These are phyloP conservation scores for Empidonax alnorum DNA, from an alignment of 2,113 vertebrate species.

Conservation along the genomic window DNA sequence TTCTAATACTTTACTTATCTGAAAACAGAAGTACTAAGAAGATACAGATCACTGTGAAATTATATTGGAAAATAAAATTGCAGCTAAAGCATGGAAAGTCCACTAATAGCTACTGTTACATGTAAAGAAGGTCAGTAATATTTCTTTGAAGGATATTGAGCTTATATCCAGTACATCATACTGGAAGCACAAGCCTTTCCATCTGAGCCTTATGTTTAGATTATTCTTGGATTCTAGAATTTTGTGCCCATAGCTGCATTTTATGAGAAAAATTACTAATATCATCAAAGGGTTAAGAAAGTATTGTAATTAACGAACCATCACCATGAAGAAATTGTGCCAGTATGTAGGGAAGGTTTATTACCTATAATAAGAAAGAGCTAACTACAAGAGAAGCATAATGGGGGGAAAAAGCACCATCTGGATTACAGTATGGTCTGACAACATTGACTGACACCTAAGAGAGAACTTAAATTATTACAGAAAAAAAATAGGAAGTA, in stretches of 20 bases:
- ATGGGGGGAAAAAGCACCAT: neutral
- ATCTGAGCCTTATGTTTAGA: neutral
- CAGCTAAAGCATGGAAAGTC: neutral
- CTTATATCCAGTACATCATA: neutral
- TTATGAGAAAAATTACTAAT: neutral
- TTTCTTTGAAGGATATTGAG: neutral
- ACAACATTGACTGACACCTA: neutral
- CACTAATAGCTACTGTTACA: neutral
- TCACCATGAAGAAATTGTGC: neutral
- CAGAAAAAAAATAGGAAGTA: neutral
- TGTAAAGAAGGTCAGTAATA: neutral
- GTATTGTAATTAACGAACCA: neutral
- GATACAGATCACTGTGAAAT: neutral
- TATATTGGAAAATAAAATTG: neutral
- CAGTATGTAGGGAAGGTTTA: constrained; percentile 38
- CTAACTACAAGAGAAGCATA: constrained; percentile 23
- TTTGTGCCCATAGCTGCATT: neutral
- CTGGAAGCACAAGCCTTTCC: neutral
- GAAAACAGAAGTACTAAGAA: neutral
- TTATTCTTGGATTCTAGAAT: neutral
- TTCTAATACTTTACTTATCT: neutral
- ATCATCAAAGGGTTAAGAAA: neutral
- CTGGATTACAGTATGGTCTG: constrained; percentile 65
- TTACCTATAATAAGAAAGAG: constrained; percentile 60
- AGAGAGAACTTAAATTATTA: neutral